phyloP scores from a whole-genome alignment of 2,797 vertebrate species.

The Pelochelys cantorii region DNA sequence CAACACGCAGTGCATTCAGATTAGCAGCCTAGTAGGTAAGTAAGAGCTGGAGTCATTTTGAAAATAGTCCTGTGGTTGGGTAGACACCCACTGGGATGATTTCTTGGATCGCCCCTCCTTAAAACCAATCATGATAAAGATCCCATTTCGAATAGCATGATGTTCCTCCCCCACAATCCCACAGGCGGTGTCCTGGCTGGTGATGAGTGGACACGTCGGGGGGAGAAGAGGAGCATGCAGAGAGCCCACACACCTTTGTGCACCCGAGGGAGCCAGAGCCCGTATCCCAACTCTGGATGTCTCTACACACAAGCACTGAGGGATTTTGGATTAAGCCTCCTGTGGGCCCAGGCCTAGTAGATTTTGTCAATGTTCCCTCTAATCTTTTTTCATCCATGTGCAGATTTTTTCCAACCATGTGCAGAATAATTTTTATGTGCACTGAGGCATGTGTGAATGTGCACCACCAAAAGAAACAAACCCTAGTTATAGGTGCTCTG shows the following conservation, averaged over 20 bases:
- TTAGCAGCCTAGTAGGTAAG: not conserved
- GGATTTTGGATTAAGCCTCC: not conserved
- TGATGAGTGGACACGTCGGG: not conserved
- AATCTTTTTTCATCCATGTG: too few relatives aligned
- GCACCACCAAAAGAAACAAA: too few relatives aligned
- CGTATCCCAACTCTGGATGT: not conserved
- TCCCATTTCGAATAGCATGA: not conserved
- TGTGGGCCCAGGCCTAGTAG: too few relatives aligned
- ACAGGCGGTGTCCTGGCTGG: not conserved
- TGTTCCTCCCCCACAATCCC: not conserved
- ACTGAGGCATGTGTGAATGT: too few relatives aligned
- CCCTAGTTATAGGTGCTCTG: too few relatives aligned
- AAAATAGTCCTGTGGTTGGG: too few relatives aligned
- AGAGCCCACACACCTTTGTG: not conserved
- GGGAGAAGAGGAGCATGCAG: fast-evolving
- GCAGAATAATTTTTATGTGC: too few relatives aligned
- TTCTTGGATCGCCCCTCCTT: not conserved
- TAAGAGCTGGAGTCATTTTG: not conserved
- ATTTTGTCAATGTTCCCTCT: too few relatives aligned
- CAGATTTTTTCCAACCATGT: too few relatives aligned
- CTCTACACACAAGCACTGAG: not conserved
- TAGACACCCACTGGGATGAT: not conserved
- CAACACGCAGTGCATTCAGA: not conserved
- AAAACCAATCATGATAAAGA: not conserved
- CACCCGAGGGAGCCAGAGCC: fast-evolving